Evolutionary conservation across 2,113 vertebrate species (phyloP), one percentile per base, ranked within the genome.

Genomic region (Tachysurus fulvidraco): DNA sequence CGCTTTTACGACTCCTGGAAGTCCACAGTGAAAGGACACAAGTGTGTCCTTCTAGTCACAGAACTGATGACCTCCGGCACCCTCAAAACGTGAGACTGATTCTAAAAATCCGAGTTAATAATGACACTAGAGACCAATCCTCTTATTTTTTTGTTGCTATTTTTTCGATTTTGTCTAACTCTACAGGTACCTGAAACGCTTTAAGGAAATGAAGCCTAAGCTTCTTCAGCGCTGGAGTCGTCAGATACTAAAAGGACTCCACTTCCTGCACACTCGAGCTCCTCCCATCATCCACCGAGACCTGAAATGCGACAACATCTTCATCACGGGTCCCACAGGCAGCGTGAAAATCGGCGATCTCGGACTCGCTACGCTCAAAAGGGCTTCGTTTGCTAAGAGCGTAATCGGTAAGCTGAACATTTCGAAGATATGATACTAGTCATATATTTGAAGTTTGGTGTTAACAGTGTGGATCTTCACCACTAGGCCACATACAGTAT

Each of bases 1-100:
- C 97, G 98, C 87, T 99, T 99, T 93, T 98, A 99, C 0, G 98
- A 99, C 93, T 99, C 98, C 73, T 99, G 98, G 97, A 99, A 99
- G 93, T 97, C 97, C 0, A 96, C 96, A 0, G 87, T 97, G 88
- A 98, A 98, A 85, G 98, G 98, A 23, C 97, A 97, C 93, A 96
- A 98, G 93, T 98, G 97, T 94, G 97, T 99, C 84, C 95, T 99
- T 87, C 95, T 99, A 89, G 96, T 99, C 92, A 99, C 98, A 0
- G 98, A 99, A 87, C 97, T 99, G 90, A 99, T 99, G 98, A 99
- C 98, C 0, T 99, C 98, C 0, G 98, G 98, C 91, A 99, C 98
- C 0, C 96, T 99, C 78, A 99, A 99, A 94, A 99, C 98, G 98
- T 99, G 92, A 96, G 97, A 92, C 23, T 83, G 36, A 25, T 16